phyloP scores from a whole-genome alignment of 2,888 invertebrate genomes.

The Coleophora deauratella region DNA sequence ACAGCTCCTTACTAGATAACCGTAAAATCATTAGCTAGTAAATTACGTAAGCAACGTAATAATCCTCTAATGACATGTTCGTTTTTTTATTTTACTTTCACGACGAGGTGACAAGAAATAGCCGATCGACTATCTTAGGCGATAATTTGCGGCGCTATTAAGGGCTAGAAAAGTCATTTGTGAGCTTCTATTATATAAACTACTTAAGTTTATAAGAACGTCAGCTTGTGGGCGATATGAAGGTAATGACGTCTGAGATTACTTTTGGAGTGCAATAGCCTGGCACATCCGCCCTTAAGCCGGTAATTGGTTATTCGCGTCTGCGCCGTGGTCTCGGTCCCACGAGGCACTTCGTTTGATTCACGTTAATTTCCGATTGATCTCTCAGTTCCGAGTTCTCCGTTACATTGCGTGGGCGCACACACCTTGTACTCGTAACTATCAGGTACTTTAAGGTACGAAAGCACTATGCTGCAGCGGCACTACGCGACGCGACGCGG shows the following conservation, averaged over 20 bases:
- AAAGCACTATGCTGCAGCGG: no score
- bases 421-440: no score
- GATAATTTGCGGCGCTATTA: background rate
- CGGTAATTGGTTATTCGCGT: conserved; percentile 36
- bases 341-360: conserved; percentile 11
- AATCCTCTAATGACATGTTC: background rate
- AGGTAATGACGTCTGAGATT: conserved; percentile 49
- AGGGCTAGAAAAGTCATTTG: background rate
- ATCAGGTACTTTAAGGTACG: no score
- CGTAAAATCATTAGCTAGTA: no score
- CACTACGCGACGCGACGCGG: no score
- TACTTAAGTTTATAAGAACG: conserved; percentile 21
- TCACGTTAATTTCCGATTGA: conserved; percentile 23
- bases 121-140: conserved; percentile 9
- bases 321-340: no score
- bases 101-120: no score
- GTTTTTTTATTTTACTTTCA: conserved; percentile 16
- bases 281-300: conserved; percentile 41
- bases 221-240: conserved; percentile 34
- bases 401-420: no score
- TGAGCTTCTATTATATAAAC: conserved; percentile 43
- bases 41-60: no score
- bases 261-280: conserved; percentile 45
- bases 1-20: no score
- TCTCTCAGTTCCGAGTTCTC: conserved; percentile 1